These are phyloP conservation scores for Machimus rusticus DNA, from an alignment of 2,888 invertebrate genomes.

Conservation along the genomic window DNA sequence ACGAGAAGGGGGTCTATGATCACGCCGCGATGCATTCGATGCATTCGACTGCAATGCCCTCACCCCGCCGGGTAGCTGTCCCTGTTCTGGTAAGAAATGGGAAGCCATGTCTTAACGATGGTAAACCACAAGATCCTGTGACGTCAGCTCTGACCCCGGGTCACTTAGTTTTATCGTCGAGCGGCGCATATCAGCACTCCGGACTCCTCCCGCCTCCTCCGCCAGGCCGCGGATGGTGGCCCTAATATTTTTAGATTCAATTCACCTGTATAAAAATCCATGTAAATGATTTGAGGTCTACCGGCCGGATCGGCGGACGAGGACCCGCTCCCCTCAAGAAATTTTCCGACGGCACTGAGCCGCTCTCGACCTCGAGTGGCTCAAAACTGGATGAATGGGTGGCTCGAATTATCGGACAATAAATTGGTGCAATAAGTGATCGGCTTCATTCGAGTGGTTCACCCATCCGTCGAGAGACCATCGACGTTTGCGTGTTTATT, in stretches of 20 bases:
- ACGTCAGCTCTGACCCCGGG: slow-evolving; percentile 55
- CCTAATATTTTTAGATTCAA: slow-evolving; percentile 57
- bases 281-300: background rate
- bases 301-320: background rate
- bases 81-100: slow-evolving; percentile 95
- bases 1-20: slow-evolving; percentile 85
- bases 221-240: slow-evolving; percentile 58
- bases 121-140: slow-evolving; percentile 61
- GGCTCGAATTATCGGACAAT: slow-evolving; percentile 45
- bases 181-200: slow-evolving; percentile 59
- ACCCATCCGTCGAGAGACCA: background rate
- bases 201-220: slow-evolving; percentile 55
- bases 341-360: background rate
- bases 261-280: slow-evolving; percentile 5
- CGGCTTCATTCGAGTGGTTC: background rate
- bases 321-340: background rate
- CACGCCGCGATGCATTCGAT: slow-evolving; percentile 57
- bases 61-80: slow-evolving; percentile 91
- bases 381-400: background rate
- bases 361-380: background rate
- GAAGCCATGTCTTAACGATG: slow-evolving; percentile 80
- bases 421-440: slow-evolving; percentile 45
- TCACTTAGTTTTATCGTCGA: slow-evolving; percentile 65
- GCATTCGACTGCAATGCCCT: slow-evolving; percentile 70
- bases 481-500: background rate